phyloP scores from a whole-genome alignment of 2,888 invertebrate genomes.

The Napeogenes inachia region DNA sequence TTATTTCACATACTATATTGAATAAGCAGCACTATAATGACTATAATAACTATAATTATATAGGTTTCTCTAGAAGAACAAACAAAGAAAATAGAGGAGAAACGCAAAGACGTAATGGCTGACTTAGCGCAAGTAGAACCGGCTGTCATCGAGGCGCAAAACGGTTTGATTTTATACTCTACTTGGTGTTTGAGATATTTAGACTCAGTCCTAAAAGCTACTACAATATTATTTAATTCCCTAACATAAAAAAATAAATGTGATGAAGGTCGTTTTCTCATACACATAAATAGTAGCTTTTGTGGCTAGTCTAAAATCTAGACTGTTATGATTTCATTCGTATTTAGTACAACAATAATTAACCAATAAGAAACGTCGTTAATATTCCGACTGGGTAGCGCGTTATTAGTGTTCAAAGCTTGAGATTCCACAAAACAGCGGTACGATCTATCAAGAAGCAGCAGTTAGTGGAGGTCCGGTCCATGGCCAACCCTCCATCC shows the following conservation, averaged over 20 bases:
- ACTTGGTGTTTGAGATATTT: background rate
- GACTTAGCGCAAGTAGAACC: slow-evolving; percentile 99
- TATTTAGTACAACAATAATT: background rate
- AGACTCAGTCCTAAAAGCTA: background rate
- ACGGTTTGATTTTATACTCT: slow-evolving; percentile 79
- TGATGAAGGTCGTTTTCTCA: background rate
- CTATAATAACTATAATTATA: slow-evolving; percentile 6
- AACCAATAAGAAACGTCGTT: background rate
- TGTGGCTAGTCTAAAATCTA: background rate
- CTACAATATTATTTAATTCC: background rate
- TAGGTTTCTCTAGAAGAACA: slow-evolving; percentile 87
- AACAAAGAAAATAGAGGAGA: slow-evolving; percentile 94
- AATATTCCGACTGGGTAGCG: slow-evolving; percentile 10
- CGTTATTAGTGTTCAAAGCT: slow-evolving; percentile 39
- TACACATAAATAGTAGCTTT: background rate
- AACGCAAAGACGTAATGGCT: slow-evolving; percentile 95
- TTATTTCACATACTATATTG: slow-evolving; percentile 21
- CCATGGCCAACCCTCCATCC: slow-evolving; percentile 96
- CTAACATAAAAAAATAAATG: background rate
- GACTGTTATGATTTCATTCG: too few species aligned
- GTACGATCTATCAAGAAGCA: slow-evolving; percentile 98
- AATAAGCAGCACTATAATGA: background rate
- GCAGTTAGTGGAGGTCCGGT: slow-evolving; percentile 94
- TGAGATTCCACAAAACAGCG: slow-evolving; percentile 75
- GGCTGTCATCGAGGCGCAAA: slow-evolving; percentile 98